These are phyloP conservation scores for Nephila pilipes DNA, from an alignment of 1,140 invertebrate species.

Conservation along the genomic window DNA sequence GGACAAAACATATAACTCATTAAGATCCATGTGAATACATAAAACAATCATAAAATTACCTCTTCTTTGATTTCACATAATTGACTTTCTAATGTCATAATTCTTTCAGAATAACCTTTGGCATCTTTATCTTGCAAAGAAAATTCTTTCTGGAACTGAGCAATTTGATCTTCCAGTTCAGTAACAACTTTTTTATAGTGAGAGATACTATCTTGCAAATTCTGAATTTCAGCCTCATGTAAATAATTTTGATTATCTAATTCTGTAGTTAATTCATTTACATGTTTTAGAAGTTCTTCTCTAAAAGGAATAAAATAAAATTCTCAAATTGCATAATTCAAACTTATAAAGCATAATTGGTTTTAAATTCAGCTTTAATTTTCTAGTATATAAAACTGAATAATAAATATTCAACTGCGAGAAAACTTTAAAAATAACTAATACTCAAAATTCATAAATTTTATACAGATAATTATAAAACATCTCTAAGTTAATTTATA, in stretches of 20 bases:
- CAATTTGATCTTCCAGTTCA: constrained; percentile 37
- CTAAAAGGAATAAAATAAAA: constrained; percentile 44
- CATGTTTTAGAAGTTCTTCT: constrained; percentile 53
- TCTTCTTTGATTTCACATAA: constrained; percentile 84
- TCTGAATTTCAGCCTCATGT: constrained; percentile 74
- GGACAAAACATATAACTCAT: too few species aligned
- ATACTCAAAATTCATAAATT: too few species aligned
- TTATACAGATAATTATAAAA: too few species aligned
- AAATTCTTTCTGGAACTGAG: constrained; percentile 64
- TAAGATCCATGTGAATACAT: background rate
- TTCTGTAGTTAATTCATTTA: constrained; percentile 79
- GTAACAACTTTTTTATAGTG: constrained; percentile 43
- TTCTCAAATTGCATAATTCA: background rate
- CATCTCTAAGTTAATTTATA: too few species aligned
- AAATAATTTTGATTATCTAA: constrained; percentile 79
- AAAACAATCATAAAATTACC: constrained; percentile 19
- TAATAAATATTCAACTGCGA: too few species aligned
- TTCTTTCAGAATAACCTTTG: constrained; percentile 42
- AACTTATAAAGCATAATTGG: too few species aligned
- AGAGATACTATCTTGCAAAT: constrained; percentile 20
- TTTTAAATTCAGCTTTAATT: too few species aligned
- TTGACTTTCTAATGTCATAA: constrained; percentile 78
- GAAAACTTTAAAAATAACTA: too few species aligned
- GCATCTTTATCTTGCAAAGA: constrained; percentile 25
- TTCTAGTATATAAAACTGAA: too few species aligned